phyloP scores from a whole-genome alignment of 2,888 invertebrate genomes.

The Microplitis deprimator region DNA sequence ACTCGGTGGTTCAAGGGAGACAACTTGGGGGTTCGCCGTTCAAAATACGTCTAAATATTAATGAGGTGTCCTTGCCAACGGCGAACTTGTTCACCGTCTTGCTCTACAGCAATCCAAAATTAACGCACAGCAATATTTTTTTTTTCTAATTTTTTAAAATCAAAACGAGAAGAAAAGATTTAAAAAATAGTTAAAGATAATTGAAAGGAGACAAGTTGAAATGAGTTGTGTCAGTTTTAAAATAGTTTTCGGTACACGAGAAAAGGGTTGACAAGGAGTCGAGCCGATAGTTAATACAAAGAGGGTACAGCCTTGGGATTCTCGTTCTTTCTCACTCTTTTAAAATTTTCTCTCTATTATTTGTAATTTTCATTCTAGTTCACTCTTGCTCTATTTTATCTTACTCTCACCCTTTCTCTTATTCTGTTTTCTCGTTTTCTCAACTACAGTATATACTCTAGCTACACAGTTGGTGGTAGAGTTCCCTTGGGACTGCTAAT shows the following conservation, averaged over 20 bases:
- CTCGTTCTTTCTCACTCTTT: constrained; percentile 48
- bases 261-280: constrained; percentile 55
- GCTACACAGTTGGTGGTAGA: constrained; percentile 40
- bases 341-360: constrained; percentile 13
- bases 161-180: constrained; percentile 19
- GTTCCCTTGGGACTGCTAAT: constrained; percentile 66
- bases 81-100: constrained; percentile 53
- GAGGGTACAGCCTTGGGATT: constrained; percentile 58
- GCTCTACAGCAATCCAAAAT: constrained; percentile 16
- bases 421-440: constrained; percentile 35
- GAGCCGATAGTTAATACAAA: constrained; percentile 67
- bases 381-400: constrained; percentile 41
- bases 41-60: constrained; percentile 71
- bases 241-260: constrained; percentile 46
- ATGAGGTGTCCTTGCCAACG: constrained; percentile 70
- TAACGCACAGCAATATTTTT: constrained; percentile 16
- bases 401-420: constrained; percentile 45
- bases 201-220: constrained; percentile 35
- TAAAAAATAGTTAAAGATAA: neutral
- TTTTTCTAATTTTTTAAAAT: constrained; percentile 7
- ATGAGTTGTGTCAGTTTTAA: constrained; percentile 33
- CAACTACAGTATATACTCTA: neutral
- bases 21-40: constrained; percentile 51
- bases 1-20: constrained; percentile 51
- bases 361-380: constrained; percentile 41